phyloP scores from a whole-genome alignment of 2,888 invertebrate genomes.

The Pachliopta kotzebuea region DNA sequence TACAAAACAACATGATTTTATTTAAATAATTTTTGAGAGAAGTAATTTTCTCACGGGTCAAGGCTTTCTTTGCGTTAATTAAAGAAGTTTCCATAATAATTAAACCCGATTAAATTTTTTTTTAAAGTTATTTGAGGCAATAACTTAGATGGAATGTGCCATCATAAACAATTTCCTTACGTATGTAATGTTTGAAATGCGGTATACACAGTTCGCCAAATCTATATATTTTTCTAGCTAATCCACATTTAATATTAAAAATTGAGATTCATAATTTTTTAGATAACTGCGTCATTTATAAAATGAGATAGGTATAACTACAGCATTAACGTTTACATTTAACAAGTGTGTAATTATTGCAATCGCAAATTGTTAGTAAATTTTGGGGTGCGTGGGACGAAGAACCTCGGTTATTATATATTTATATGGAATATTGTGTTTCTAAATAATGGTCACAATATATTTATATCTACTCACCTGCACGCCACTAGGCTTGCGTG shows the following conservation, averaged over 20 bases:
- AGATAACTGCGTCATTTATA: conserved; percentile 52
- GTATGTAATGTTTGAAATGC: conserved; percentile 48
- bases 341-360: conserved; percentile 38
- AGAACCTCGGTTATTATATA: conserved; percentile 52
- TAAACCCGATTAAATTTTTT: not conserved
- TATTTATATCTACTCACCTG: not conserved
- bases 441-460: conserved; percentile 62
- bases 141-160: conserved; percentile 41
- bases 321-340: conserved; percentile 50
- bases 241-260: conserved; percentile 70
- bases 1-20: not conserved
- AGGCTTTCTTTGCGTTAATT: conserved; percentile 11
- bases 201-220: conserved; percentile 70
- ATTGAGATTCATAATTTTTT: conserved; percentile 62
- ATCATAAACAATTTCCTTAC: conserved; percentile 58
- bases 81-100: conserved; percentile 12
- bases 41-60: not conserved
- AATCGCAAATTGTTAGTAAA: conserved; percentile 35
- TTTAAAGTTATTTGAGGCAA: not conserved
- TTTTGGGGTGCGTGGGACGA: conserved; percentile 5
- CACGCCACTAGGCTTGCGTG: too few relatives aligned
- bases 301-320: conserved; percentile 54
- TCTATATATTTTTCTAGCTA: conserved; percentile 68
- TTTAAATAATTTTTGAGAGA: not conserved
- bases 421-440: conserved; percentile 48